Evolutionary conservation across 2,113 vertebrate species (phyloP), one percentile per base, ranked within the genome.

Genomic region (Seriola aureovittata): DNA sequence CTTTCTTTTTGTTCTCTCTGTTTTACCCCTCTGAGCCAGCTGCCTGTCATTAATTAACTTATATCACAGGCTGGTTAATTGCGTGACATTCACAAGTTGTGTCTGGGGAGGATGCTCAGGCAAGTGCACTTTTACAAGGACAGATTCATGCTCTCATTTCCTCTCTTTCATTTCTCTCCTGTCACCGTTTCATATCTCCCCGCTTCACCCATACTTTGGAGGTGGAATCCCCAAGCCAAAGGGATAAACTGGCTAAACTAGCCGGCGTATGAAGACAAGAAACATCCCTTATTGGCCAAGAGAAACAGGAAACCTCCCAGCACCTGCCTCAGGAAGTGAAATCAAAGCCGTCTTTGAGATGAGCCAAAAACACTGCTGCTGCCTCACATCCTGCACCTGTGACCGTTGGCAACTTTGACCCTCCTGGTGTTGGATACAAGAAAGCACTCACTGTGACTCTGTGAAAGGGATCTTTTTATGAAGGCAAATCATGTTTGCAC

Each of bases 381-480:
- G 79, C 82, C 66, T 81, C 84, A 88, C 92, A 91, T 91, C 88
- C 91, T 88, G 91, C 94, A 93, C 91, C 93, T 94, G 93, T 60
- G 85, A 86, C 70, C 54, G 50, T 29, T 90, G 92, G 91, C 92
- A 91, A 70, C 79, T 29, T 55, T 50, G 19, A 74, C 69, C 32
- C 54, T 83, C 72, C 80, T 69, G 70, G 78, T 78, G 80, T 71
- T 50, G 32, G 71, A 77, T 50, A 63, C 77, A 89, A 91, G 88
- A 89, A 86, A 82, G 85, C 65, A 3, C 71, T 84, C 81, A 80
- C 80, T 90, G 85, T 85, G 80, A 75, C 69, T 78, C 32, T 0
- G 46, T 77, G 36, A 88, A 92, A 63, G 78, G 68, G 60, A 44
- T 52, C 71, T 87, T 93, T 92, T 80, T 29, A 8, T 8, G 8